These are phyloP conservation scores for Rhagonycha lutea DNA, from an alignment of 2,888 invertebrate genomes.

Conservation along the genomic window DNA sequence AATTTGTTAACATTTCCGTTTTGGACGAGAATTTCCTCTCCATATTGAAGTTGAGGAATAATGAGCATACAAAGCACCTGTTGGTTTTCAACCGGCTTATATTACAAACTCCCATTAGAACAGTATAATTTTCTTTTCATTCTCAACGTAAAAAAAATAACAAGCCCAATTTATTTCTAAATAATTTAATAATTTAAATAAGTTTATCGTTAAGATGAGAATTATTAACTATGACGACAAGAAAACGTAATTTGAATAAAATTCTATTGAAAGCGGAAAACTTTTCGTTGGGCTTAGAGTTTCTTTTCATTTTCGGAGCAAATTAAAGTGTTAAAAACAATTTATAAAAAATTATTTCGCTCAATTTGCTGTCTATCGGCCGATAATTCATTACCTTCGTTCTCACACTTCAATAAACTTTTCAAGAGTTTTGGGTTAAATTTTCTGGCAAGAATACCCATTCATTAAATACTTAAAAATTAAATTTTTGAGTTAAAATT, in stretches of 20 bases:
- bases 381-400: not conserved
- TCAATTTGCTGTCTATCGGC: not conserved
- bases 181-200: not conserved
- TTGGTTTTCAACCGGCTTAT: not conserved
- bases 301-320: not conserved
- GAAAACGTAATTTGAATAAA: not conserved
- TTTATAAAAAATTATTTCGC: conserved; percentile 6
- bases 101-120: not conserved
- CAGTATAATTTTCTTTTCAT: not conserved
- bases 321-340: conserved; percentile 2
- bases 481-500: not conserved
- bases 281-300: not conserved
- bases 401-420: not conserved
- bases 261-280: not conserved
- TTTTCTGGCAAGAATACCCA: not conserved
- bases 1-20: not conserved
- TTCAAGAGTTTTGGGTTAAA: not conserved
- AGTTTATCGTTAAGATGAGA: not conserved
- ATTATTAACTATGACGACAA: not conserved
- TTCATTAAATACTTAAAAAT: not conserved
- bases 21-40: not conserved
- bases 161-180: not conserved
- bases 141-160: not conserved
- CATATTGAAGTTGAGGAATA: not conserved
- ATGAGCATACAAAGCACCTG: not conserved